phyloP scores from a whole-genome alignment of 2,113 vertebrate genomes.

The Chelonoidis abingdonii region DNA sequence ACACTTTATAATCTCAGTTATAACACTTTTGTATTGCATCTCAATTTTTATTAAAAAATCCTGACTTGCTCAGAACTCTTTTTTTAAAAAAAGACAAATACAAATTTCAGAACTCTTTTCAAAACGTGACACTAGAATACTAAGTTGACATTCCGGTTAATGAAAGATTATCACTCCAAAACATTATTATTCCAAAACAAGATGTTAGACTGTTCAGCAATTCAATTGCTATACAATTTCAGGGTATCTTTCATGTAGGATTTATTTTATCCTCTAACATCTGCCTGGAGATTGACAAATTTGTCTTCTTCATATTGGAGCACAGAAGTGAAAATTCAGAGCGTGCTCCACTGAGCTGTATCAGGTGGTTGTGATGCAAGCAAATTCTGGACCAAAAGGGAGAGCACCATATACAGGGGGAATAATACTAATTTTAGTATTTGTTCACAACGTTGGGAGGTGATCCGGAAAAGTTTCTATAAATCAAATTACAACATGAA shows the following conservation, averaged over 20 bases:
- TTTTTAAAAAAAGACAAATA: not conserved
- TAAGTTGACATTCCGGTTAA: not conserved
- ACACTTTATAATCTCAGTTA: not conserved
- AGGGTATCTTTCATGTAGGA: not conserved
- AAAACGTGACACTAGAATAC: slow-evolving; percentile 8
- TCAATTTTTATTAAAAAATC: not conserved
- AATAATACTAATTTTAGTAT: not conserved
- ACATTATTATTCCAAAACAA: not conserved
- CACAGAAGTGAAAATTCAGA: not conserved
- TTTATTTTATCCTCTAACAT: slow-evolving; percentile 10
- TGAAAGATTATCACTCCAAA: not conserved
- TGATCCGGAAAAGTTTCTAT: not conserved
- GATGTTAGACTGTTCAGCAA: not conserved
- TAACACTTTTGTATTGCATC: not conserved
- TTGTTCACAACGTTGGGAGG: not conserved
- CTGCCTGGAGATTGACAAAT: not conserved
- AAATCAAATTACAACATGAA: not conserved
- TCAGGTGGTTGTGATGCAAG: not conserved
- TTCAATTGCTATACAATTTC: not conserved
- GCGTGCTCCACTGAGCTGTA: not conserved
- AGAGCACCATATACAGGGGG: not conserved
- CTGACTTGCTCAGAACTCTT: not conserved
- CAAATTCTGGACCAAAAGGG: not conserved
- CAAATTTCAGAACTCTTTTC: slow-evolving; percentile 7
- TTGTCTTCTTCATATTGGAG: not conserved